Conservation (phyloP, 2,797 vertebrate genomes). For the Oreonectes daqikongensis region DNA sequence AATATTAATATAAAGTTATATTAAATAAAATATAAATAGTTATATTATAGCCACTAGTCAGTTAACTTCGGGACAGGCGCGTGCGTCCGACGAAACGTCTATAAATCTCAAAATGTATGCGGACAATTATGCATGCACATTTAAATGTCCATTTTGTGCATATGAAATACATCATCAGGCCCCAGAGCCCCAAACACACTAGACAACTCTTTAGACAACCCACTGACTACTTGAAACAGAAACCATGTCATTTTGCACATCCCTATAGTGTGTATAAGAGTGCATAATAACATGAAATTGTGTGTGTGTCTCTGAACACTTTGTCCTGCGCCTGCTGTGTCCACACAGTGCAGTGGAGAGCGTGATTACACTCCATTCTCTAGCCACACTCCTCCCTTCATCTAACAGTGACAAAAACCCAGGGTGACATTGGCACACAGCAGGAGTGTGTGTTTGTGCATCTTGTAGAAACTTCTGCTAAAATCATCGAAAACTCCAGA, state of each 20-base stretch:
- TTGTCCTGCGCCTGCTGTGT: conserved; percentile 12
- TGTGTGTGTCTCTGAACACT: conserved; percentile 13
- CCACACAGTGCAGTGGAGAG: conserved; percentile 24
- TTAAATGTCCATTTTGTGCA: no score
- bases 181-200: no score
- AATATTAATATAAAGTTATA: no score
- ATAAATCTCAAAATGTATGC: no score
- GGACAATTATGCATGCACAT: no score
- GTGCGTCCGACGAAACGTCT: no score
- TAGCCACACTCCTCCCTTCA: conserved; percentile 21
- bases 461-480: neutral
- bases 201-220: neutral
- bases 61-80: no score
- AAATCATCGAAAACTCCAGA: neutral
- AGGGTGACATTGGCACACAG: conserved; percentile 42
- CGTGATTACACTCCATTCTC: conserved; percentile 21
- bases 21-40: no score
- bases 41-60: no score
- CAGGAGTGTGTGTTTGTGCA: neutral
- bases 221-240: neutral
- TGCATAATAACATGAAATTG: conserved; percentile 18
- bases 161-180: no score
- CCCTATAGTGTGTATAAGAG: neutral
- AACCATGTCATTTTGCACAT: conserved; percentile 11
- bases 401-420: conserved; percentile 44